phyloP scores from a whole-genome alignment of 2,797 vertebrate species.

The Sebastes taczanowskii region DNA sequence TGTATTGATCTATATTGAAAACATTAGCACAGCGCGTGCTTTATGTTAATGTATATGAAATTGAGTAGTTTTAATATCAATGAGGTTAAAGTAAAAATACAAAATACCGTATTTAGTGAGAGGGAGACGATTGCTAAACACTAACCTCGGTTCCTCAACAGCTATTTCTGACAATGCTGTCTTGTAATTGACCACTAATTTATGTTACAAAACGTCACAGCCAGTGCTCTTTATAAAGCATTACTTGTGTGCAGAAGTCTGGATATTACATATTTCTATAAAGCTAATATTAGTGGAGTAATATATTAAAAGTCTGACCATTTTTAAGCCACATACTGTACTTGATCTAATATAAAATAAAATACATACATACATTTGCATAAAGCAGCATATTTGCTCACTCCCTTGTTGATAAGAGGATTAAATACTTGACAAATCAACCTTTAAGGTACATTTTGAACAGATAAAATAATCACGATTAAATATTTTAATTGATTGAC shows the following conservation, averaged over 20 bases:
- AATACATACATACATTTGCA: too few relatives aligned
- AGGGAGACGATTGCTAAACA: neutral
- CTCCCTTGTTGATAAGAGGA: too few relatives aligned
- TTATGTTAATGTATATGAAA: neutral
- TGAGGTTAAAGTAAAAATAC: neutral
- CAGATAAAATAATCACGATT: too few relatives aligned
- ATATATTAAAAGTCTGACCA: neutral
- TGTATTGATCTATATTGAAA: slow-evolving; percentile 1
- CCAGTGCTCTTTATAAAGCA: neutral
- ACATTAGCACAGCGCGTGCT: neutral
- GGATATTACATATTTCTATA: neutral
- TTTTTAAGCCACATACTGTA: neutral
- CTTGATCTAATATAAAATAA: too few relatives aligned
- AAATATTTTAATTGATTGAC: too few relatives aligned
- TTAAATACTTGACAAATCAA: too few relatives aligned
- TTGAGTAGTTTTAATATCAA: neutral
- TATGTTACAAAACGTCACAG: neutral
- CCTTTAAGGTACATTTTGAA: too few relatives aligned
- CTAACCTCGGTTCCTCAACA: neutral
- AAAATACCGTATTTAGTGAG: neutral
- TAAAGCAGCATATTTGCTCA: too few relatives aligned
- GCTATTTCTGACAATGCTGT: neutral
- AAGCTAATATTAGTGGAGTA: neutral
- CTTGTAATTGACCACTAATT: neutral
- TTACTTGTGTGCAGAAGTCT: neutral